Base-by-base conservation (phyloP, 2,888 invertebrate species). In the Cryptocephalus primarius region DNA sequence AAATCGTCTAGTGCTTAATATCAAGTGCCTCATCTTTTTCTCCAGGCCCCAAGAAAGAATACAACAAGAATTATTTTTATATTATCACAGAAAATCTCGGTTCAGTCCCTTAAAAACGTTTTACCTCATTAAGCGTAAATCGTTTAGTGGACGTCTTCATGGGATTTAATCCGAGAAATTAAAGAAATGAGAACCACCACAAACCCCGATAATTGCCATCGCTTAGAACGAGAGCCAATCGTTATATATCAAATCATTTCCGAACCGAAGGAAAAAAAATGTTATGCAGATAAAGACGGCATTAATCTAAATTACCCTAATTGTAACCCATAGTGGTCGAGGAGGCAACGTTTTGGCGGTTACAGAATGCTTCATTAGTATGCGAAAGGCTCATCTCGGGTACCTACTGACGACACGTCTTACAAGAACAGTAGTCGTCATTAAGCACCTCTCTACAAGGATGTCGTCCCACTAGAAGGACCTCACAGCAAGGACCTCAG, bases 241-340 rank as follows among this genome's bases (percentile, higher is more conserved):
- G 22, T 22, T 22, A 22, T 22, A 22, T 4, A 22, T 22, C 22
- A 22, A 22, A 22, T 22, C 22, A 6, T n/a, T n/a, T 11, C 36
- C 36, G 12, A 36, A 6, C 36, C 36, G 6, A 36, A 36, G 6
- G 4, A 36, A n/a, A 6, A 36, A 36, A n/a, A 36, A 36, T 4
- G 6, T 36, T 36, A 36, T 36, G 36, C 12, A 36, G 36, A 36
- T 36, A 36, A 36, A 45, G 45, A 46, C 49, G 50, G 43, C 51
- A 47, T 51, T 59, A 59, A 42, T 32, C 42, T 32, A 42, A 42
- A 42, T 42, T 42, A 42, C 33, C 42, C 42, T 42, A 42, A 42
- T 42, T 42, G 42, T 11, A 36, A 36, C 36, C 12, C 36, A 36
- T 36, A 36, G 36, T 36, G 36, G 12, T 11, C n/a, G 36, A 36